Evolutionary conservation across 2,797 vertebrate genomes (phyloP).

Genomic region (Cossypha dichroa): DNA sequence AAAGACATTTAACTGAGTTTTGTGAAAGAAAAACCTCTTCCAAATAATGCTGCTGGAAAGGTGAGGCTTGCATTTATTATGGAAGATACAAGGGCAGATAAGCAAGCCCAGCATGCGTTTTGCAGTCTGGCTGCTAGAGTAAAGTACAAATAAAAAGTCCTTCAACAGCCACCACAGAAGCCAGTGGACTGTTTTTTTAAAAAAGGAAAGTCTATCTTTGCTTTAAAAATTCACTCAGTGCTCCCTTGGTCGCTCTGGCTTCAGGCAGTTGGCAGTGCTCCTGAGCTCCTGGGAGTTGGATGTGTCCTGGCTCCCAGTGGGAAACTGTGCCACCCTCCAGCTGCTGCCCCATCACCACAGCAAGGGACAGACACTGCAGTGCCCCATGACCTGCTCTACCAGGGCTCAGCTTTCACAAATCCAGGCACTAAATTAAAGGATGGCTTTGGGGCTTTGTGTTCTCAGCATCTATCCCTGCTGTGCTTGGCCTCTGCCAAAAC

Average conservation of each 20-base stretch:
- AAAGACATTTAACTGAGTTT: not conserved
- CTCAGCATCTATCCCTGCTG: not conserved
- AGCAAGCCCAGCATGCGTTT: not conserved
- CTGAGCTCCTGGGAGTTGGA: not conserved
- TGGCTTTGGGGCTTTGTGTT: not conserved
- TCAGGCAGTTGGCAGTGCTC: not conserved
- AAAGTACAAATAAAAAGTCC: not conserved
- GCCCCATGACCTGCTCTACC: accelerated
- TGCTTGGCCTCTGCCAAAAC: not conserved
- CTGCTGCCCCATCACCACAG: not conserved
- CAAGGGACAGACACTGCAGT: not conserved
- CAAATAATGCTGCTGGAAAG: not conserved
- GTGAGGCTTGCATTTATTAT: not conserved
- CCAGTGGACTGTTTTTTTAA: not conserved
- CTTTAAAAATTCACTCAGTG: not conserved
- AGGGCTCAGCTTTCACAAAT: not conserved
- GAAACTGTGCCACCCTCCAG: not conserved
- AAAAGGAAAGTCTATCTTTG: not conserved
- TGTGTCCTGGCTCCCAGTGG: not conserved
- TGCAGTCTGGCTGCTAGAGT: not conserved
- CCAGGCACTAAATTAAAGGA: not conserved
- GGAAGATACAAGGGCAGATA: not conserved
- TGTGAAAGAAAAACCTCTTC: not conserved
- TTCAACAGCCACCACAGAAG: not conserved
- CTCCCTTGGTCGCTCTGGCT: not conserved